Conservation (phyloP, 2,888 invertebrate genomes). For the Malacosoma neustria region DNA sequence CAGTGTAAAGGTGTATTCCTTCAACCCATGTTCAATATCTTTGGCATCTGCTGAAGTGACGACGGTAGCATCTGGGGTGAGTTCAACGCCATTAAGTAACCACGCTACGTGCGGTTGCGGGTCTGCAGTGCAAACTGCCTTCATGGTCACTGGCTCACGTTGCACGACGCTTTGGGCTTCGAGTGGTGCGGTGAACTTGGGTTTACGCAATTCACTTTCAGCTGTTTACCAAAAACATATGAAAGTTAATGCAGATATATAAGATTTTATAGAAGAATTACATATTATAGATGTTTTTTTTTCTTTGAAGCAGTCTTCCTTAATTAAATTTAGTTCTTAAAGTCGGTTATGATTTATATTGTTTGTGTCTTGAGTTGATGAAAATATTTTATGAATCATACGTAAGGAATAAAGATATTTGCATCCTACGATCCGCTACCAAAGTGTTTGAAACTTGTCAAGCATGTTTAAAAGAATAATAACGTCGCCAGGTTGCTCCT, state of each 20-base stretch:
- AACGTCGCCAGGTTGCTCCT: too few species aligned
- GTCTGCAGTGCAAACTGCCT: conserved; percentile 88
- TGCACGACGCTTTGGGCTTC: conserved; percentile 82
- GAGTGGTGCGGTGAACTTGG: conserved; percentile 81
- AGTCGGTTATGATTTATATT: too few species aligned
- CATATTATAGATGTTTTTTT: too few species aligned
- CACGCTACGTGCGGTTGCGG: conserved; percentile 92
- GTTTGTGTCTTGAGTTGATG: too few species aligned
- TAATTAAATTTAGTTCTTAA: too few species aligned
- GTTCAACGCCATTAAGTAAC: conserved; percentile 83
- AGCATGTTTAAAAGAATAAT: too few species aligned
- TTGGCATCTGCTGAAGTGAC: conserved; percentile 78
- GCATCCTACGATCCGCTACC: too few species aligned
- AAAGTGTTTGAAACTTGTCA: too few species aligned
- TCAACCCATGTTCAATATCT: conserved; percentile 82
- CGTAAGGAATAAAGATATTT: too few species aligned
- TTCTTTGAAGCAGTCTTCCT: too few species aligned
- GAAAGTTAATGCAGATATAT: background rate
- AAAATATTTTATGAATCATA: too few species aligned
- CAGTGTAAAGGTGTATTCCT: conserved; percentile 87
- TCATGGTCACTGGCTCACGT: conserved; percentile 78
- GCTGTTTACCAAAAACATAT: conserved; percentile 60
- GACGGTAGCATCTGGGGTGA: conserved; percentile 78
- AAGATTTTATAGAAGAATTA: too few species aligned
- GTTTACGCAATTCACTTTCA: conserved; percentile 84